Conservation (phyloP, 2,888 invertebrate genomes). For the Ctenicera cuprea region DNA sequence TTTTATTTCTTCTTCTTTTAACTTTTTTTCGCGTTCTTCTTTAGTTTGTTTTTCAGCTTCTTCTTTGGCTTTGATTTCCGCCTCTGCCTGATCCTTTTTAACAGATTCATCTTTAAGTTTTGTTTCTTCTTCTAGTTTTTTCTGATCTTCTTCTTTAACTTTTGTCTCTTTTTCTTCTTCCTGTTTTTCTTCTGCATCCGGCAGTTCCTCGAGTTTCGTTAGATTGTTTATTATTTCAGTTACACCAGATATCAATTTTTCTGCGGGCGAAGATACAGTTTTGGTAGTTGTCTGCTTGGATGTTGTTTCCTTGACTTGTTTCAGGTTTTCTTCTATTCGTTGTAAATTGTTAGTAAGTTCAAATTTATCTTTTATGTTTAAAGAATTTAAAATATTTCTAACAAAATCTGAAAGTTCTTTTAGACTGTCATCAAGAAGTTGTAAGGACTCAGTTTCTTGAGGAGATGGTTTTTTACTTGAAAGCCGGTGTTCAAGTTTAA, state of each 20-base stretch:
- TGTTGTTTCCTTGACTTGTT: not conserved
- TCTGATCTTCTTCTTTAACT: slow-evolving; percentile 54
- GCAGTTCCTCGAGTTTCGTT: slow-evolving; percentile 32
- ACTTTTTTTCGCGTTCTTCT: slow-evolving; percentile 58
- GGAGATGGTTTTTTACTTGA: not conserved
- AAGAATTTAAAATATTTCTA: not conserved
- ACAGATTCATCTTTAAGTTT: slow-evolving; percentile 53
- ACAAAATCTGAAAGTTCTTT: not conserved
- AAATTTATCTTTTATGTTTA: not conserved
- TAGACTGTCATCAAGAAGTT: not conserved
- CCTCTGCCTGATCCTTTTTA: slow-evolving; percentile 55
- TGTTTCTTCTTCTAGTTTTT: slow-evolving; percentile 56
- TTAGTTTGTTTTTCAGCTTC: slow-evolving; percentile 57
- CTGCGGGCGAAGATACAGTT: not conserved
- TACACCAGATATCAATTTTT: not conserved
- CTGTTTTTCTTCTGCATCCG: slow-evolving; percentile 33
- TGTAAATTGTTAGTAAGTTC: not conserved
- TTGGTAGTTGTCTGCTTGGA: not conserved
- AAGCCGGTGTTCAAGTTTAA: not conserved
- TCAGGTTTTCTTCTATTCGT: not conserved
- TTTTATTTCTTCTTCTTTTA: slow-evolving; percentile 54
- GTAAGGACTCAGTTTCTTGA: not conserved
- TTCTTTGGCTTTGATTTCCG: slow-evolving; percentile 53
- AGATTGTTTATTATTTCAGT: not conserved
- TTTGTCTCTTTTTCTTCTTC: slow-evolving; percentile 56